Conservation (phyloP, 2,797 vertebrate genomes). For the Crenuchus spilurus region DNA sequence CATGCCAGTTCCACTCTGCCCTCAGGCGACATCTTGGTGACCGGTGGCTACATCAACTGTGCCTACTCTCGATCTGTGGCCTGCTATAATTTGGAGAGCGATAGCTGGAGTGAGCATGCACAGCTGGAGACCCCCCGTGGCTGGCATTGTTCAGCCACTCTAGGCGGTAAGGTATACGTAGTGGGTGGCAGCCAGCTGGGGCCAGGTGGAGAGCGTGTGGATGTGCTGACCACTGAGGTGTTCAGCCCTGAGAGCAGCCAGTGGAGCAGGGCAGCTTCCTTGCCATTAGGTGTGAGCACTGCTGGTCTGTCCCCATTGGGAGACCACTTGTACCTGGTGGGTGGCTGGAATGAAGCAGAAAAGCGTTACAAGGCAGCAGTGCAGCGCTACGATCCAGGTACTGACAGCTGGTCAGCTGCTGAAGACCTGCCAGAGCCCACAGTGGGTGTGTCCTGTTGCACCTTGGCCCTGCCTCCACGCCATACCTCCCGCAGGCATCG, state of each 20-base stretch:
- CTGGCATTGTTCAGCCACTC: constrained; percentile 81
- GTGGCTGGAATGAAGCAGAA: constrained; percentile 85
- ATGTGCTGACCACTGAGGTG: constrained; percentile 80
- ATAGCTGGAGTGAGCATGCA: constrained; percentile 77
- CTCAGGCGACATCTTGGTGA: constrained; percentile 80
- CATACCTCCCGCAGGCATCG: constrained; percentile 68
- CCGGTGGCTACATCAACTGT: constrained; percentile 83
- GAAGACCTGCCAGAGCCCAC: constrained; percentile 84
- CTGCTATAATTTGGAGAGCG: constrained; percentile 71
- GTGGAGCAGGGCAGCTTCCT: constrained; percentile 76
- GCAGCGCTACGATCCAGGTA: constrained; percentile 79
- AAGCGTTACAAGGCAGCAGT: constrained; percentile 84
- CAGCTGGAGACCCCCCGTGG: constrained; percentile 80
- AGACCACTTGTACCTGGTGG: constrained; percentile 77
- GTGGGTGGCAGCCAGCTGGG: constrained; percentile 86
- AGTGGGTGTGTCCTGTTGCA: constrained; percentile 85
- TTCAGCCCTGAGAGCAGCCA: constrained; percentile 69
- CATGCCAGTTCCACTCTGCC: constrained; percentile 79
- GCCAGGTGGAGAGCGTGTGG: constrained; percentile 78
- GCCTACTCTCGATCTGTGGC: constrained; percentile 83
- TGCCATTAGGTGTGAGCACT: constrained; percentile 82
- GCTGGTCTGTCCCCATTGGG: constrained; percentile 77
- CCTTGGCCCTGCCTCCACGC: constrained; percentile 76
- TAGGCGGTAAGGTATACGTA: constrained; percentile 75
- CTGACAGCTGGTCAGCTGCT: constrained; percentile 77